Evolutionary conservation across 2,888 invertebrate species (phyloP).

Genomic region (Phyllotreta cruciferae): DNA sequence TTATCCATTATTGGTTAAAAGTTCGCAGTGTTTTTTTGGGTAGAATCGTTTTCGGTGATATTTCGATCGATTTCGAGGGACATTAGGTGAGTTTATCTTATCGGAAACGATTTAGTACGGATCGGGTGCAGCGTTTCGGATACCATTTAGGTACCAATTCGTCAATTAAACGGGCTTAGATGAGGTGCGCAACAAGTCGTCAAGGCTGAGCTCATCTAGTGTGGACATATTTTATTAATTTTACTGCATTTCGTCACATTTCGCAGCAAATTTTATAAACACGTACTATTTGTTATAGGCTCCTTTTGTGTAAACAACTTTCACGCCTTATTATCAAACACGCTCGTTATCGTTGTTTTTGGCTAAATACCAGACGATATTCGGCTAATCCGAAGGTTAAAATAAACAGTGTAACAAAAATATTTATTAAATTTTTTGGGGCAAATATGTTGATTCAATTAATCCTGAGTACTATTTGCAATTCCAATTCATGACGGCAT

Average conservation of each 20-base stretch:
- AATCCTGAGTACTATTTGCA: no score
- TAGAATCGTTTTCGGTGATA: conserved; percentile 29
- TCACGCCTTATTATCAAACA: conserved; percentile 9
- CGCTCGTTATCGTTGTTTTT: not conserved
- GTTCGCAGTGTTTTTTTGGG: conserved; percentile 29
- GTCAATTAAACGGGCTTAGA: conserved; percentile 4
- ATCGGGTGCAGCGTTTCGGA: not conserved
- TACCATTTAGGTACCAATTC: conserved; percentile 18
- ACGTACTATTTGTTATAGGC: not conserved
- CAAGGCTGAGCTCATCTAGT: conserved; percentile 38
- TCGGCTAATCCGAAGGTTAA: conserved; percentile 6
- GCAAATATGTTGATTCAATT: no score
- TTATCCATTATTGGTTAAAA: conserved; percentile 39
- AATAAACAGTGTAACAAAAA: not conserved
- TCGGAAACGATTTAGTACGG: not conserved
- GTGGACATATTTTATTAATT: conserved; percentile 22
- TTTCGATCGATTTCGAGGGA: conserved; percentile 25
- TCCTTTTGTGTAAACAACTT: not conserved
- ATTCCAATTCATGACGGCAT: no score
- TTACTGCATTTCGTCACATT: conserved; percentile 7
- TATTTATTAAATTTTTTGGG: not conserved
- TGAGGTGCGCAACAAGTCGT: conserved; percentile 45
- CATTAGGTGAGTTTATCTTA: conserved; percentile 30
- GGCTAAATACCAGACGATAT: not conserved
- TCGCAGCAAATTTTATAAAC: not conserved